Conservation (phyloP, 2,888 invertebrate genomes). For the Seladonia tumulorum region DNA sequence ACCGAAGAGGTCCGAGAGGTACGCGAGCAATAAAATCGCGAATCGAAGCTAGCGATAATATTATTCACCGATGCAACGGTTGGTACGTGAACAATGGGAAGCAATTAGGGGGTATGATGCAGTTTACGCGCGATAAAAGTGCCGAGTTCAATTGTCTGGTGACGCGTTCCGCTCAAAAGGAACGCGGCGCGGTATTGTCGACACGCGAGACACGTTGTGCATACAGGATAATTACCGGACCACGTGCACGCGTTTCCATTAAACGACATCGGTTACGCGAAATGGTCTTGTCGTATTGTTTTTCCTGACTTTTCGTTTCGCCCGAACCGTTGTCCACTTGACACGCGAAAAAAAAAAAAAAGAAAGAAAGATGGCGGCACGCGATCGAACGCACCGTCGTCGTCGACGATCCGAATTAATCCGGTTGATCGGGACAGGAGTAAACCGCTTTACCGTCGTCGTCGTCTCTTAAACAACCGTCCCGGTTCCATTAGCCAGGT, state of each 20-base stretch:
- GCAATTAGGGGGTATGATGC: background rate
- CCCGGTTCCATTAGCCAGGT: background rate
- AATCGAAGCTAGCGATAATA: background rate
- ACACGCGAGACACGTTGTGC: slow-evolving; percentile 43
- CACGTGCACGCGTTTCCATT: slow-evolving; percentile 43
- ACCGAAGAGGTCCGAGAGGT: too few relatives aligned
- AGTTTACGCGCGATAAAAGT: background rate
- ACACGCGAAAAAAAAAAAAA: slow-evolving; percentile 46
- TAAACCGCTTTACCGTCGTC: slow-evolving; percentile 16
- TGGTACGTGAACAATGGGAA: background rate
- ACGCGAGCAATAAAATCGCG: background rate
- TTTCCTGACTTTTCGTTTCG: background rate
- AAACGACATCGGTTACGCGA: slow-evolving; percentile 41
- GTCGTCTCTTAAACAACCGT: slow-evolving; percentile 25
- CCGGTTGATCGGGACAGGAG: slow-evolving; percentile 8
- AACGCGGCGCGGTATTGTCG: background rate
- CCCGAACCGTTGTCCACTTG: background rate
- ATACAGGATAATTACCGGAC: slow-evolving; percentile 31
- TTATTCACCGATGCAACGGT: background rate
- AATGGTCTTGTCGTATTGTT: background rate
- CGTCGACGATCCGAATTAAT: slow-evolving; percentile 14
- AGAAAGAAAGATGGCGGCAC: slow-evolving; percentile 30
- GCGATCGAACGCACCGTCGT: slow-evolving; percentile 28
- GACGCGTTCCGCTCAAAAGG: background rate
- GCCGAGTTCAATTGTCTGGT: background rate